phyloP scores from a whole-genome alignment of 2,888 invertebrate species.

The Villa cingulata region DNA sequence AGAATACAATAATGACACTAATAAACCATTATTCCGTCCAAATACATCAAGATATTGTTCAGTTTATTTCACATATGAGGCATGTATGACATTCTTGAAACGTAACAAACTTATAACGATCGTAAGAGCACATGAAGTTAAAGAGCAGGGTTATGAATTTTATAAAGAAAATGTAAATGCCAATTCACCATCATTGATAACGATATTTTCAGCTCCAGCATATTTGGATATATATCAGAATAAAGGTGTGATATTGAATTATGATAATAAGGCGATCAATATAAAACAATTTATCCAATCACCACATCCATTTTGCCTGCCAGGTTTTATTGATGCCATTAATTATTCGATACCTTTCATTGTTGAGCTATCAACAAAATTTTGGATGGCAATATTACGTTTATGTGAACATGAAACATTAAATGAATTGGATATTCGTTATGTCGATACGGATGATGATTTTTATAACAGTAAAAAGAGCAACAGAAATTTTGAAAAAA shows the following conservation, averaged over 20 bases:
- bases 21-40: not conserved
- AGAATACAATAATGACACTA: conserved; percentile 78
- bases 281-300: conserved; percentile 98
- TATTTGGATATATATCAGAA: conserved; percentile 98
- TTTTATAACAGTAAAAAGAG: not conserved
- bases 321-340: conserved; percentile 98
- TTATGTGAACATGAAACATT: conserved; percentile 98
- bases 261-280: conserved; percentile 97
- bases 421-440: no score
- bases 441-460: conserved; percentile 82
- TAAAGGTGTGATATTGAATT: conserved; percentile 92
- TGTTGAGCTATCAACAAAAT: conserved; percentile 93
- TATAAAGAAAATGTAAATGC: conserved; percentile 97
- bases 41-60: conserved; percentile 1
- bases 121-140: conserved; percentile 97
- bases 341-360: conserved; percentile 98
- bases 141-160: conserved; percentile 96
- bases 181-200: conserved; percentile 94
- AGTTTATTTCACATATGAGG: conserved; percentile 92
- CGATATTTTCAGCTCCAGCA: conserved; percentile 97
- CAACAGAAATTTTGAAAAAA: not conserved
- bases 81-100: conserved; percentile 97
- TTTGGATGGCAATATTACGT: conserved; percentile 95
- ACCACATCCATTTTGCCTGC: conserved; percentile 96
- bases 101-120: conserved; percentile 96